Conservation (phyloP, 2,797 vertebrate genomes). For the Buphagus erythrorhynchus region DNA sequence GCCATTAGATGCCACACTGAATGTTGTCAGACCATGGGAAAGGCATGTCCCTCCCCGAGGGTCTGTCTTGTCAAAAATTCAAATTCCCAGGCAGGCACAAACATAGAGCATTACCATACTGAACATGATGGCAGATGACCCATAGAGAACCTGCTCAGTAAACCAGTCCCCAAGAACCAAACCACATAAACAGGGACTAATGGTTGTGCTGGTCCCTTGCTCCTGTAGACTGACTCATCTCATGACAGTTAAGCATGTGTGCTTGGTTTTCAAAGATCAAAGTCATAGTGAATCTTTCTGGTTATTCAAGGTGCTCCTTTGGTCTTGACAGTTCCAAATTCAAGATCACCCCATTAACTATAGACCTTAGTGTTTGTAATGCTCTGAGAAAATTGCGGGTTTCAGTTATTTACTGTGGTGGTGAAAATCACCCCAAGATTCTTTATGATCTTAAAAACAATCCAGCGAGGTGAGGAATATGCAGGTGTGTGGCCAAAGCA, state of each 20-base stretch:
- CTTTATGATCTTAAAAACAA: background rate
- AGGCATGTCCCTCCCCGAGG: accelerated
- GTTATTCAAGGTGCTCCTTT: background rate
- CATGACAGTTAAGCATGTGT: background rate
- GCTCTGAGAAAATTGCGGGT: background rate
- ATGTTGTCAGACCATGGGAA: background rate
- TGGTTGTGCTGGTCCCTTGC: background rate
- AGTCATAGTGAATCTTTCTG: background rate
- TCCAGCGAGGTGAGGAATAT: background rate
- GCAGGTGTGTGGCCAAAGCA: background rate
- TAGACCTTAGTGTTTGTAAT: background rate
- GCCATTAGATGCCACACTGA: background rate
- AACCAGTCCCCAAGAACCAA: background rate
- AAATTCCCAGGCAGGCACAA: background rate
- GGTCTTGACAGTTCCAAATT: background rate
- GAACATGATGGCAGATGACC: background rate
- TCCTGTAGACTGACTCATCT: background rate
- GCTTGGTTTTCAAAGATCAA: background rate
- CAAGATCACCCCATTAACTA: background rate
- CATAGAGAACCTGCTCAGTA: background rate
- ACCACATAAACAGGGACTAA: background rate
- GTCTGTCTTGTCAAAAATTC: background rate
- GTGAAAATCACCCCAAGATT: background rate
- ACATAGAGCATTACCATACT: background rate
- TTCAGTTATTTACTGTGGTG: background rate